phyloP scores from a whole-genome alignment of 2,797 vertebrate genomes.

The Simalia tracyae region DNA sequence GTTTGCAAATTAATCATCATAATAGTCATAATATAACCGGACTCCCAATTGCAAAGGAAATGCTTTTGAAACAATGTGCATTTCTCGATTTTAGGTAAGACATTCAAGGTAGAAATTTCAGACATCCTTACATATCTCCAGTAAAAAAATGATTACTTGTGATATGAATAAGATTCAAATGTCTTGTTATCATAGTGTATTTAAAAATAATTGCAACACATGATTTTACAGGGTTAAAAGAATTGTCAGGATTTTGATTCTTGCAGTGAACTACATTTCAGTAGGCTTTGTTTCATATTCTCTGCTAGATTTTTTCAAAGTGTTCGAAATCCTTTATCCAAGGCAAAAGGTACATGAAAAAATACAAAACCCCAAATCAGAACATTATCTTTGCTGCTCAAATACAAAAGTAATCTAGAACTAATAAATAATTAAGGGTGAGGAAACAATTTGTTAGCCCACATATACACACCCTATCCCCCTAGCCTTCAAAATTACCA shows the following conservation, averaged over 20 bases:
- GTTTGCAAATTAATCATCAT: background rate
- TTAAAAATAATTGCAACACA: background rate
- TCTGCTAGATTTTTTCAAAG: background rate
- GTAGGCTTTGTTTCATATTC: constrained; percentile 73
- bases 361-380: background rate
- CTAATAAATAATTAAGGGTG: constrained; percentile 13
- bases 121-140: background rate
- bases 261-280: constrained; percentile 19
- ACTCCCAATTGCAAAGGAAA: background rate
- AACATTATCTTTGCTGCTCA: constrained; percentile 4
- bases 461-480: background rate
- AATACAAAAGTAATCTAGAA: background rate
- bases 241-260: background rate
- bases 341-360: constrained; percentile 45
- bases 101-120: background rate
- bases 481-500: constrained; percentile 26
- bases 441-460: background rate
- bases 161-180: background rate
- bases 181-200: background rate
- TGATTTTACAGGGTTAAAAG: background rate
- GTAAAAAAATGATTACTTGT: background rate
- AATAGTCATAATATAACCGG: background rate
- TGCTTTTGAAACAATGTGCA: background rate
- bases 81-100: too few relatives aligned
- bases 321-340: constrained; percentile 40